These are phyloP conservation scores for Scaptomyza montana DNA, from an alignment of 1,140 invertebrate species.

Conservation along the genomic window DNA sequence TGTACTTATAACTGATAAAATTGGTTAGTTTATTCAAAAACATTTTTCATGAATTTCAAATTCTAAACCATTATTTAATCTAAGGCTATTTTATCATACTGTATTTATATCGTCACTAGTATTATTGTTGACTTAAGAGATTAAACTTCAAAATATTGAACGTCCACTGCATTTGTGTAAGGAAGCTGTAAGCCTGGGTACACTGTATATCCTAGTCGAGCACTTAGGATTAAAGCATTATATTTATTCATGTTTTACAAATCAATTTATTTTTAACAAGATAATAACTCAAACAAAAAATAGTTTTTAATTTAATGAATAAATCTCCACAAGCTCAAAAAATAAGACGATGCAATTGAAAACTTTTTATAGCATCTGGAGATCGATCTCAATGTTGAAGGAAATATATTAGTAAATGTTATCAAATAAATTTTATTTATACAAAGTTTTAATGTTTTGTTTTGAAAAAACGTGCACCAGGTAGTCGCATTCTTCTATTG, in stretches of 20 bases:
- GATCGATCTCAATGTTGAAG: constrained; percentile 59
- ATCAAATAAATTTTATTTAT: constrained; percentile 50
- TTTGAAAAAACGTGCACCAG: constrained; percentile 43
- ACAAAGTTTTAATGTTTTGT: constrained; percentile 26
- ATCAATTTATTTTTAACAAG: too few relatives aligned
- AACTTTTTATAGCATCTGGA: background rate
- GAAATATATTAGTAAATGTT: constrained; percentile 21
- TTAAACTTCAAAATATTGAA: background rate
- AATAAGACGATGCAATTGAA: background rate
- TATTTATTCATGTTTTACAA: background rate
- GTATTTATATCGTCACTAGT: too few relatives aligned
- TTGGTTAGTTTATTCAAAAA: too few relatives aligned
- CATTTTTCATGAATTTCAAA: too few relatives aligned
- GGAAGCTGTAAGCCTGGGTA: background rate
- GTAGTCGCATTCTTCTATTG: constrained; percentile 58
- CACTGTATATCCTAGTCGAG: background rate
- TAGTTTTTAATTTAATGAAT: too few relatives aligned
- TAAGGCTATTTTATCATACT: too few relatives aligned
- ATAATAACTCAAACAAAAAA: too few relatives aligned
- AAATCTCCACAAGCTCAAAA: background rate
- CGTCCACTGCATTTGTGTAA: background rate
- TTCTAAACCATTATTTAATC: too few relatives aligned
- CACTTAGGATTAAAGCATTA: background rate
- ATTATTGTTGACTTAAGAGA: too few relatives aligned
- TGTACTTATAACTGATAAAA: too few relatives aligned